Evolutionary conservation across 2,113 vertebrate genomes (phyloP), one percentile per base, ranked within the genome.

Genomic region (Riparia riparia): DNA sequence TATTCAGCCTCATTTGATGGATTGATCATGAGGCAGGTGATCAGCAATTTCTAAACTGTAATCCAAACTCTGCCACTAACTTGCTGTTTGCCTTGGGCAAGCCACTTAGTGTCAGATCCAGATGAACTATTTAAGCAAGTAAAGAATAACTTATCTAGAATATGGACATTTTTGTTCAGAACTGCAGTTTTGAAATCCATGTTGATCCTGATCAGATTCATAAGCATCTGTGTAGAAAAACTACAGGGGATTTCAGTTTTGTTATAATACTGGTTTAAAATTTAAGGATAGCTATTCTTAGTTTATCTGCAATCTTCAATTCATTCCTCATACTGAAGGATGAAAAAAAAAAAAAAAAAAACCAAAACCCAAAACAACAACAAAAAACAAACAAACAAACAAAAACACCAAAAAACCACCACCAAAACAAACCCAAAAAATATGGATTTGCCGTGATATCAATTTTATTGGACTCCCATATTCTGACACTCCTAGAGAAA

Each of bases 11-110:
- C 44, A 53, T 90, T 93, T 97, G 92, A 96, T 96, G 86, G 96
- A 97, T 95, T 94, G 96, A 96, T 97, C 88, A 92, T 86, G 76
- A 92, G 72, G 90, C 95, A 96, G 90, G 93, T 94, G 82, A 97
- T 97, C 93, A 94, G 93, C 95, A 97, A 64, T 93, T 96, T 96
- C 88, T 95, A 86, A 94, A 83, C 49, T 84, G 82, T 93, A 93
- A 96, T 92, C 76, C 76, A 81, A 95, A 95, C 69, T 95, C 76
- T 89, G 80, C 44, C 45, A 86, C 76, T 81, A 95, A 83, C 76
- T 97, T 92, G 58, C 29, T 65, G 26, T 51, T 95, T 73, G 87
- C 56, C 61, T 92, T 86, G 53, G 57, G 44, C 60, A 94, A 86
- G 49, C 29, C 37, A 61, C 37, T 86, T 53, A 84, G 20, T 41